These are phyloP conservation scores for Neosalanx taihuensis DNA, from an alignment of 2,797 vertebrate genomes.

Conservation along the genomic window DNA sequence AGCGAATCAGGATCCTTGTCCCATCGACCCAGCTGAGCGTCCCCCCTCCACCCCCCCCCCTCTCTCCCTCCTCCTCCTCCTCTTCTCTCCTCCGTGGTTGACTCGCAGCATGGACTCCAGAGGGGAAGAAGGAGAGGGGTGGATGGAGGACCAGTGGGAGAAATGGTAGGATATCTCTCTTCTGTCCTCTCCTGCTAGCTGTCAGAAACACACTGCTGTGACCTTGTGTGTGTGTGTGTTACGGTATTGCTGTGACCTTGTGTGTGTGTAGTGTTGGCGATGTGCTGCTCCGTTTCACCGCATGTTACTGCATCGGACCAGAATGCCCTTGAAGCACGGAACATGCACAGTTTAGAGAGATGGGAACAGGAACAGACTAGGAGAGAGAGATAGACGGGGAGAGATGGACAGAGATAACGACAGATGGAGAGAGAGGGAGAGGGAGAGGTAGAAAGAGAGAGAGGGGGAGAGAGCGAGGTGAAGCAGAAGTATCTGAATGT, in stretches of 20 bases:
- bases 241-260: neutral
- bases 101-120: slow-evolving; percentile 87
- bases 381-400: neutral
- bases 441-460: neutral
- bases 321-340: slow-evolving; percentile 65
- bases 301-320: slow-evolving; percentile 36
- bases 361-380: neutral
- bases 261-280: slow-evolving; percentile 30
- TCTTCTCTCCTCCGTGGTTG: slow-evolving; percentile 60
- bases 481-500: neutral
- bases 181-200: neutral
- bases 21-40: slow-evolving; percentile 55
- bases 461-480: neutral
- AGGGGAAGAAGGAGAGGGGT: slow-evolving; percentile 88
- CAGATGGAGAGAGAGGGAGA: neutral
- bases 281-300: slow-evolving; percentile 28
- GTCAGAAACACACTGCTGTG: slow-evolving; percentile 37
- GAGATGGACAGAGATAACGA: neutral
- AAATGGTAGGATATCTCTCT: slow-evolving; percentile 84
- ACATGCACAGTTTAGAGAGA: slow-evolving; percentile 16
- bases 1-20: slow-evolving; percentile 46
- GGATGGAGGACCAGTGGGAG: slow-evolving; percentile 99
- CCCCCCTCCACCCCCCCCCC: slow-evolving; percentile 50
- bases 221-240: slow-evolving; percentile 27
- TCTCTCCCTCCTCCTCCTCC: slow-evolving; percentile 37